Base-by-base conservation (phyloP, 2,797 vertebrate genomes). In the Esox masquinongy region DNA sequence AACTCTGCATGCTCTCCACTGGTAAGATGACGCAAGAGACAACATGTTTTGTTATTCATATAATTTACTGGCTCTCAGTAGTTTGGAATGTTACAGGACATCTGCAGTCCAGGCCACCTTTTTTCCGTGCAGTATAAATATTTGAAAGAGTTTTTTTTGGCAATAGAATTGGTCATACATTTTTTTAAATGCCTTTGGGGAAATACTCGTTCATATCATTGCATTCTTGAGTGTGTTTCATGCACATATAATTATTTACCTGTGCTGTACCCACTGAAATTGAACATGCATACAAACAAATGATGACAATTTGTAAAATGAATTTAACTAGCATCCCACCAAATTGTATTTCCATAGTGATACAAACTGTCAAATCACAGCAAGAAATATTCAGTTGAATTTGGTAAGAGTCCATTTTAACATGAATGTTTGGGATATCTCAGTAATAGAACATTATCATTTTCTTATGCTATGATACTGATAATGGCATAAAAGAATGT, bases 1-100 rank as follows among this genome's bases (percentile, higher is more conserved):
- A 84, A 47, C 74, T 93, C 79, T 92, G 87, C 87, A 82, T 87
- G 87, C 70, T 94, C 76, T 78, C 68, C 82, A 87, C 84, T 59
- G 94, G 94, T 95, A 92, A 88, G 91, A 74, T 4, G 5, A 31
- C 22, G 6, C 0, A 9, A 9, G 5, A 39, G 5, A 11, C 43
- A 12, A 26, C 12, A 50, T 14, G 43, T 85, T 79, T 72, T 73
- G 70, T 49, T 72, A 66, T 61, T 78, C 66, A n/a, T 67, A 71
- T 24, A 1, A 5, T 2, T 67, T 11, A 12, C 22, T 67, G 19
- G n/a, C 14, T 59, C 16, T 43, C 39, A 5, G n/a, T 69, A 6
- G 22, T 11, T 22, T 61, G n/a, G 9, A 61, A 22, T 5, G n/a
- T 70, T 7, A 56, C 19, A 6, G 56, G 56, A 61, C n/a, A 24